phyloP scores from a whole-genome alignment of 2,113 vertebrate genomes.

The Crotalus viridis region DNA sequence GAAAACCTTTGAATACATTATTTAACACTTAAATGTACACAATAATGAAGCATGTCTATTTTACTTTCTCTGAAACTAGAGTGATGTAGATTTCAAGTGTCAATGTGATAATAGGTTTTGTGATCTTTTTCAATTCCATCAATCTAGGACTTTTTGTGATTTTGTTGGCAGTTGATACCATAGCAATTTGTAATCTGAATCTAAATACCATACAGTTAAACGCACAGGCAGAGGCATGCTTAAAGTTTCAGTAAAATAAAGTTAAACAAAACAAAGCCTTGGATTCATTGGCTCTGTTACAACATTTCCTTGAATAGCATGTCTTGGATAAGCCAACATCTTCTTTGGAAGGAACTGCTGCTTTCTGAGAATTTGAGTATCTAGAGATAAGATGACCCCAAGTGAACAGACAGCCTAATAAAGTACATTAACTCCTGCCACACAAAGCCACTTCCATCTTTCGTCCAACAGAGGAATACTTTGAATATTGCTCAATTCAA shows the following conservation, averaged over 20 bases:
- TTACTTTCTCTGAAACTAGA: constrained; percentile 58
- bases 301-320: constrained; percentile 66
- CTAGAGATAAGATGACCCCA: constrained; percentile 59
- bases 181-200: constrained; percentile 66
- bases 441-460: accelerated
- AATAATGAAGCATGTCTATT: constrained; percentile 64
- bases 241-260: constrained; percentile 20
- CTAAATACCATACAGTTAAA: constrained; percentile 58
- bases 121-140: constrained; percentile 61
- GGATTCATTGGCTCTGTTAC: constrained; percentile 56
- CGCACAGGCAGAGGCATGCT: not conserved
- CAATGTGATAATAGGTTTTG: constrained; percentile 68
- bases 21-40: constrained; percentile 34
- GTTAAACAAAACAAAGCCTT: constrained; percentile 22
- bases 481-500: accelerated
- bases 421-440: constrained; percentile 55
- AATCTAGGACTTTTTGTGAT: constrained; percentile 68
- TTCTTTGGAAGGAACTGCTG: constrained; percentile 65
- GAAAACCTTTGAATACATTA: constrained; percentile 57
- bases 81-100: constrained; percentile 56
- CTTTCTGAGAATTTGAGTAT: constrained; percentile 72
- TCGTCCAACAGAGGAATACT: not conserved
- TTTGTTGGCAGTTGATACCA: constrained; percentile 61
- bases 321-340: constrained; percentile 58
- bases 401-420: constrained; percentile 48